Evolutionary conservation across 2,113 vertebrate species (phyloP).

Genomic region (Siphamia tubifer): DNA sequence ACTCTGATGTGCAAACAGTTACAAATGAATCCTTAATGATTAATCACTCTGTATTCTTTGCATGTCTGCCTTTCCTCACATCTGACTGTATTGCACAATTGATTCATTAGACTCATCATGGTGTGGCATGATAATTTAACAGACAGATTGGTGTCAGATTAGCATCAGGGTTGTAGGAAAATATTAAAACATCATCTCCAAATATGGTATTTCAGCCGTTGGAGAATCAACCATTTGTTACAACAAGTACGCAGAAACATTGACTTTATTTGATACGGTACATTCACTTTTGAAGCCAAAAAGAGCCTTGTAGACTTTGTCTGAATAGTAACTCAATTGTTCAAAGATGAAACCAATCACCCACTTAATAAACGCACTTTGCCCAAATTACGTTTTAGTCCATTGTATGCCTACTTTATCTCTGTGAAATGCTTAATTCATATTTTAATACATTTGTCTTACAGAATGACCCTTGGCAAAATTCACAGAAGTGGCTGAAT

Average conservation of each 20-base stretch:
- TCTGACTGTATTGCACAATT: slow-evolving; percentile 64
- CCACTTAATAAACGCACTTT: slow-evolving; percentile 39
- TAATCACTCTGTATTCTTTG: slow-evolving; percentile 25
- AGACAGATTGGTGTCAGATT: slow-evolving; percentile 26
- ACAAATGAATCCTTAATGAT: slow-evolving; percentile 22
- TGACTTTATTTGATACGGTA: slow-evolving; percentile 70
- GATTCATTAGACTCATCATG: slow-evolving; percentile 32
- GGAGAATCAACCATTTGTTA: slow-evolving; percentile 58
- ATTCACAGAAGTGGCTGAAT: slow-evolving; percentile 32
- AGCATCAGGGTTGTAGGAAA: slow-evolving; percentile 22
- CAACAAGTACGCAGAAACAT: slow-evolving; percentile 59
- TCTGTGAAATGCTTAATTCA: slow-evolving; percentile 48
- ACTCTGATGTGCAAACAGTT: slow-evolving; percentile 42
- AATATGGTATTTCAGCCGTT: slow-evolving; percentile 42
- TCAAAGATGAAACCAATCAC: slow-evolving; percentile 40
- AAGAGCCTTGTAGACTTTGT: slow-evolving; percentile 20
- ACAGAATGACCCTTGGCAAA: slow-evolving; percentile 38
- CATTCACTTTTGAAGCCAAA: slow-evolving; percentile 62
- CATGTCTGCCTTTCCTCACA: slow-evolving; percentile 31
- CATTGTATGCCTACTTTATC: slow-evolving; percentile 40
- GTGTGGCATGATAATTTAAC: neutral
- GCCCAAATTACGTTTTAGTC: slow-evolving; percentile 63
- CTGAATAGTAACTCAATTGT: slow-evolving; percentile 36
- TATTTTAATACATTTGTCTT: slow-evolving; percentile 31
- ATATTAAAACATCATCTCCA: slow-evolving; percentile 18